A percentile compares a stretch with the other conserved stretches of the same genome.
phyloP scores from a whole-genome alignment of 2,113 vertebrate genomes.

The Vidua macroura region DNA sequence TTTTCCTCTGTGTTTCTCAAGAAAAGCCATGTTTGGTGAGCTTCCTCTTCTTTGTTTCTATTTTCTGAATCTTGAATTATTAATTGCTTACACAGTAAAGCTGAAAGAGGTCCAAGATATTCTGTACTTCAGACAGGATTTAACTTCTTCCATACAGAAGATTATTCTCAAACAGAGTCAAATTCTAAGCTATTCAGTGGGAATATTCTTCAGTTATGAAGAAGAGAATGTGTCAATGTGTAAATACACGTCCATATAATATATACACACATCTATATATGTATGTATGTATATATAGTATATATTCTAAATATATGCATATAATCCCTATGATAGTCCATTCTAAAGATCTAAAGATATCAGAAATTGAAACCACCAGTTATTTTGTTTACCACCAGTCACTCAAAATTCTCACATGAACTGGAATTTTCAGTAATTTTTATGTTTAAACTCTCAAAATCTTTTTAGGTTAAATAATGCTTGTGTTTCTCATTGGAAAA shows the following conservation, averaged over 20 bases:
- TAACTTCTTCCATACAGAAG: neutral
- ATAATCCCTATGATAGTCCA: neutral
- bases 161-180: neutral
- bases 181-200: neutral
- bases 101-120: neutral
- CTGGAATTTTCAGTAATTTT: neutral
- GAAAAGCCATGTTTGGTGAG: constrained; percentile 5
- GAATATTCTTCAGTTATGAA: neutral
- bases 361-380: neutral
- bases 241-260: neutral
- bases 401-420: neutral
- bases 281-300: neutral
- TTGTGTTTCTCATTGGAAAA: neutral
- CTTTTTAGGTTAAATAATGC: neutral
- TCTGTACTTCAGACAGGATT: neutral
- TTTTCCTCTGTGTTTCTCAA: neutral
- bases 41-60: constrained; percentile 21
- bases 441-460: neutral
- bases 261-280: neutral
- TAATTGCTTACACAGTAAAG: neutral
- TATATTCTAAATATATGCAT: neutral
- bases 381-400: neutral
- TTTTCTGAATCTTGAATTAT: constrained; percentile 11
- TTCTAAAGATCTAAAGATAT: neutral
- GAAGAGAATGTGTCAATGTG: neutral